phyloP scores from a whole-genome alignment of 2,113 vertebrate species.

The Cyprinodon variegatus region DNA sequence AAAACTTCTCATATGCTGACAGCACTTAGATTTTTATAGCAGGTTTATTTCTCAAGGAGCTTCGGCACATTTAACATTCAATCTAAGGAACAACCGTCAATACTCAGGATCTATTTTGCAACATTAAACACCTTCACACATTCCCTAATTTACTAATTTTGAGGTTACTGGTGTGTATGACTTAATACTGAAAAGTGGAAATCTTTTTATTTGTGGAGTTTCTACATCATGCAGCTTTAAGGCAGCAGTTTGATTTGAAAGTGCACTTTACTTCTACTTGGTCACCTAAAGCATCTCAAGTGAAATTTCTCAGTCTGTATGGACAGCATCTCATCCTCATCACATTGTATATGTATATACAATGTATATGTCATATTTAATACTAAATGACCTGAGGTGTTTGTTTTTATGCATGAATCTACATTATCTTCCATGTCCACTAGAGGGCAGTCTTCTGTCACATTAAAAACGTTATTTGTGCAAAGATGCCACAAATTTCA shows the following conservation, averaged over 20 bases:
- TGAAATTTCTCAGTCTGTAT: not conserved
- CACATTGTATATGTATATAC: not conserved
- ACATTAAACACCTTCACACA: not conserved
- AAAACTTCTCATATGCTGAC: conserved; percentile 1
- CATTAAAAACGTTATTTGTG: conserved; percentile 57
- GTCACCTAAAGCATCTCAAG: conserved; percentile 39
- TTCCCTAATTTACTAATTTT: not conserved
- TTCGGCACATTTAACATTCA: conserved; percentile 19
- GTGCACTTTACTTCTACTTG: conserved; percentile 64
- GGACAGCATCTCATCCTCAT: not conserved
- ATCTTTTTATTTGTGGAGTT: not conserved
- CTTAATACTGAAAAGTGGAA: not conserved
- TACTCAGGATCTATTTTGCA: conserved; percentile 23
- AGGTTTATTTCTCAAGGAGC: not conserved
- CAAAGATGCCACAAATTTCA: not conserved
- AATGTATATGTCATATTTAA: not conserved
- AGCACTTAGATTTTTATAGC: not conserved
- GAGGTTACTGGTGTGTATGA: not conserved
- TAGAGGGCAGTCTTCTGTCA: conserved; percentile 48
- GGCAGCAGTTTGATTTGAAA: conserved; percentile 54
- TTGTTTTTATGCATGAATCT: conserved; percentile 17
- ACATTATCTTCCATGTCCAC: conserved; percentile 35
- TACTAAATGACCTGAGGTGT: conserved; percentile 23
- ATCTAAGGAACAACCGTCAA: conserved; percentile 4
- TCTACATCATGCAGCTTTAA: conserved; percentile 36